Conservation (phyloP, 2,797 vertebrate species). For the Paedocypris micromegethes region DNA sequence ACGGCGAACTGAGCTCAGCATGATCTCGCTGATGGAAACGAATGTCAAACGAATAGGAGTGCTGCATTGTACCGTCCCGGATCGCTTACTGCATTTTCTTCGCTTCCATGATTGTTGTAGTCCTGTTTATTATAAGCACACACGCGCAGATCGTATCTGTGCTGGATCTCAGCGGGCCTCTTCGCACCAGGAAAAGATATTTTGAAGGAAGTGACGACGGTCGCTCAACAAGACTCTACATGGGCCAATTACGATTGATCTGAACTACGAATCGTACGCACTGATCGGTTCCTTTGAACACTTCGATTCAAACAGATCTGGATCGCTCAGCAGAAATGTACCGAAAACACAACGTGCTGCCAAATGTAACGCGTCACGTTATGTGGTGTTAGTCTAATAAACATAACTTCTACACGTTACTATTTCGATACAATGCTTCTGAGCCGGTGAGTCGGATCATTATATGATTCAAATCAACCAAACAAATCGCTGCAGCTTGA, state of each 20-base stretch:
- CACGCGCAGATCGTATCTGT: conserved; percentile 25
- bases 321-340: not conserved
- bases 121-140: not conserved
- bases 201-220: conserved; percentile 81
- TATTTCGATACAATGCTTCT: too few relatives aligned
- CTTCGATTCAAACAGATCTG: conserved; percentile 5
- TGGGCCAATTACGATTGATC: conserved; percentile 12
- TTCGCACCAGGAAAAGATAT: conserved; percentile 69
- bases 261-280: not conserved
- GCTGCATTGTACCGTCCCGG: conserved; percentile 6
- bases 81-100: not conserved
- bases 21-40: conserved; percentile 4
- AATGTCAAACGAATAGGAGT: conserved; percentile 14
- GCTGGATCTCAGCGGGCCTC: conserved; percentile 47
- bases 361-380: too few relatives aligned
- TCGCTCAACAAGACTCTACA: conserved; percentile 16
- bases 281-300: conserved; percentile 10
- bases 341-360: too few relatives aligned
- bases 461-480: too few relatives aligned
- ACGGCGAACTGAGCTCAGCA: not conserved
- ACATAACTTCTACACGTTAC: too few relatives aligned
- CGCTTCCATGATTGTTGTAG: conserved; percentile 37
- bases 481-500: too few relatives aligned
- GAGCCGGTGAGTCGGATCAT: too few relatives aligned
- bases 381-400: too few relatives aligned